These are phyloP conservation scores for Acronicta leporina DNA, from an alignment of 2,888 invertebrate species.

Conservation along the genomic window DNA sequence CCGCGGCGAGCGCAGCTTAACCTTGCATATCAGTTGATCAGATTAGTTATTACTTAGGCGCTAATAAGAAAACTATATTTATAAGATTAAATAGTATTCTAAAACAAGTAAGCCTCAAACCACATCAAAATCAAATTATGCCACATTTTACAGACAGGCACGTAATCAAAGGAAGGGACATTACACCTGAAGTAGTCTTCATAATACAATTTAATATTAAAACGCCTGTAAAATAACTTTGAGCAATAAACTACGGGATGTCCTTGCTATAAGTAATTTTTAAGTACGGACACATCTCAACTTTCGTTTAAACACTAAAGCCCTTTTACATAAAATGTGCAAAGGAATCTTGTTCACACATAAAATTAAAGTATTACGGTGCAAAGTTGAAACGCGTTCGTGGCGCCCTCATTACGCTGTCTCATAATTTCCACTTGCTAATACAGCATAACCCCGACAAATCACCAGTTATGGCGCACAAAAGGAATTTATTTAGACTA, in stretches of 20 bases:
- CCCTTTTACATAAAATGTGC: constrained; percentile 59
- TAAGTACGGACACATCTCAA: constrained; percentile 57
- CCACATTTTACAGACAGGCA: constrained; percentile 12
- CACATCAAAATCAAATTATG: constrained; percentile 29
- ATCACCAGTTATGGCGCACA: constrained; percentile 59
- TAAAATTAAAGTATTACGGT: constrained; percentile 65
- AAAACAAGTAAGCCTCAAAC: no score
- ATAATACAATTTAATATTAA: constrained; percentile 48
- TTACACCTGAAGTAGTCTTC: constrained; percentile 21
- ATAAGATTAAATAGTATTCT: no score
- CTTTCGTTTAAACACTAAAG: constrained; percentile 55
- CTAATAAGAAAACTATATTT: no score
- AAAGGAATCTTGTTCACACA: constrained; percentile 59
- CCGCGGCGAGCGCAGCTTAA: no score
- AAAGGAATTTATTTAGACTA: constrained; percentile 56
- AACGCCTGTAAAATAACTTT: constrained; percentile 54
- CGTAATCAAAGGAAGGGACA: constrained; percentile 25
- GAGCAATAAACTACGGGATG: constrained; percentile 52
- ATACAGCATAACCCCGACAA: constrained; percentile 68
- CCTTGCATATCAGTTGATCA: no score
- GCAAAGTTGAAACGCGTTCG: constrained; percentile 58
- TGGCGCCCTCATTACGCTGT: constrained; percentile 64
- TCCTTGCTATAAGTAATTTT: constrained; percentile 56
- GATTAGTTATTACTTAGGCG: no score
- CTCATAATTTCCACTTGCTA: constrained; percentile 71